Percentiles rank a stretch among this genome's conserved stretches.
Conservation (phyloP, 1,140 invertebrate species). For the Semibalanus balanoides region DNA sequence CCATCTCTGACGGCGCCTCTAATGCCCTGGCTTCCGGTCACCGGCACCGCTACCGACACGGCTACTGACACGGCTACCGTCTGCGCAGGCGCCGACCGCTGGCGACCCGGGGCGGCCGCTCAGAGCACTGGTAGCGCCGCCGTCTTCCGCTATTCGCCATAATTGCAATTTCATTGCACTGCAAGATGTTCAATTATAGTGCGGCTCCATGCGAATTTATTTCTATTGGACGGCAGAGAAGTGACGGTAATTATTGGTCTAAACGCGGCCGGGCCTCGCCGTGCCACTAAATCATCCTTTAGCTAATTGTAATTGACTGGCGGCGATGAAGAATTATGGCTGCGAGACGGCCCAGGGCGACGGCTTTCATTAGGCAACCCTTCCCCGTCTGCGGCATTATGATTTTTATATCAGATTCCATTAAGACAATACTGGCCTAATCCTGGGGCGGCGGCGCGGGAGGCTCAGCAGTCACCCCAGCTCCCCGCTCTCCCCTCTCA, state of each 20-base stretch:
- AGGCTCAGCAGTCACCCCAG: not conserved
- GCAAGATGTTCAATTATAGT: slow-evolving; percentile 2
- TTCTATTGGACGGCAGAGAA: not conserved
- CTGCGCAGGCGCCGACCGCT: not conserved
- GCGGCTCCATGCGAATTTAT: not conserved
- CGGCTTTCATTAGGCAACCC: not conserved
- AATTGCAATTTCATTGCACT: not conserved
- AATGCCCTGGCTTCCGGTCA: not conserved
- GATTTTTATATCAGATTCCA: slow-evolving; percentile 2
- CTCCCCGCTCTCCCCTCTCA: not conserved
- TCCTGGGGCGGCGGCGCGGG: not conserved
- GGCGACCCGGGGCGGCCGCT: too few relatives aligned
- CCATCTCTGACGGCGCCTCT: not conserved
- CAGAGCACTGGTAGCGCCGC: not conserved
- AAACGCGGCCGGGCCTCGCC: not conserved
- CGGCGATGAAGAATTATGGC: not conserved
- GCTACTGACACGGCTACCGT: too few relatives aligned
- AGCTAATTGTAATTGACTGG: slow-evolving; percentile 1
- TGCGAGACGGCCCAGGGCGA: not conserved
- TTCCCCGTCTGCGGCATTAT: not conserved
- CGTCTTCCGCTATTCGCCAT: not conserved
- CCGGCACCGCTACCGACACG: too few relatives aligned
- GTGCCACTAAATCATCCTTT: not conserved
- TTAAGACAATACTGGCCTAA: not conserved
- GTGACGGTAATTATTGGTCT: not conserved